A percentile compares a stretch with the other conserved stretches of the same genome.
phyloP scores from a whole-genome alignment of 2,797 vertebrate genomes.

The Sebastes hopkinsi region DNA sequence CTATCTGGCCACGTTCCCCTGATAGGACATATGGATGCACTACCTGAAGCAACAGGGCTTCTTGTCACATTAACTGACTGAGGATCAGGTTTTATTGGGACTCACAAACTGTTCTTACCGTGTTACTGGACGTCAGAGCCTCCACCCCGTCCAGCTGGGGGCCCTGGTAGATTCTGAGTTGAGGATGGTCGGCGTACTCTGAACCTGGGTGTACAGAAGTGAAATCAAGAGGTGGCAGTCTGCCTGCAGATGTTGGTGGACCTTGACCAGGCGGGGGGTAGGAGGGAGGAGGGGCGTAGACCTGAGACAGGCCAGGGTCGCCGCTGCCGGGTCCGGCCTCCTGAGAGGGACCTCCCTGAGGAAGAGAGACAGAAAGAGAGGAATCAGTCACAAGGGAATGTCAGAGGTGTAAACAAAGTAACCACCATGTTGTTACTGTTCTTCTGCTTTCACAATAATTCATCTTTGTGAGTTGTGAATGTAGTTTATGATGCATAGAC shows the following conservation, averaged over 20 bases:
- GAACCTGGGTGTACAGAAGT: conserved; percentile 69
- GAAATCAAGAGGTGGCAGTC: conserved; percentile 82
- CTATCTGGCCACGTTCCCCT: conserved; percentile 50
- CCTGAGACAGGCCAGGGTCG: conserved; percentile 82
- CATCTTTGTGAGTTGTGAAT: background rate
- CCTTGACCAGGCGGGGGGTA: conserved; percentile 83
- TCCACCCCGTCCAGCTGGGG: conserved; percentile 80
- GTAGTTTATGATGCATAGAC: background rate
- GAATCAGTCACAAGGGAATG: background rate
- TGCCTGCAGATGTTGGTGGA: conserved; percentile 68
- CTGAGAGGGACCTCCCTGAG: conserved; percentile 80
- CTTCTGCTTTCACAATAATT: background rate
- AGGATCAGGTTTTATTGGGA: conserved; percentile 37
- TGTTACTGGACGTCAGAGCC: conserved; percentile 64
- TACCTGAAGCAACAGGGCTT: conserved; percentile 35
- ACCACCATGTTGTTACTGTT: background rate
- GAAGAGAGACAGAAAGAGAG: background rate
- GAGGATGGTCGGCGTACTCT: conserved; percentile 83
- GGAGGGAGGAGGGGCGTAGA: conserved; percentile 83
- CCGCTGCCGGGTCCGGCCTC: conserved; percentile 78
- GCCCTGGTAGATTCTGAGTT: conserved; percentile 83
- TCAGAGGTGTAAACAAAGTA: conserved; percentile 28
- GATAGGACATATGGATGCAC: conserved; percentile 34
- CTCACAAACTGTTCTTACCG: conserved; percentile 70
- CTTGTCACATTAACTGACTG: conserved; percentile 29